These are phyloP conservation scores for Anthopleura xanthogrammica DNA, from an alignment of 92 coral and sea anemone genomes.

Conservation along the genomic window DNA sequence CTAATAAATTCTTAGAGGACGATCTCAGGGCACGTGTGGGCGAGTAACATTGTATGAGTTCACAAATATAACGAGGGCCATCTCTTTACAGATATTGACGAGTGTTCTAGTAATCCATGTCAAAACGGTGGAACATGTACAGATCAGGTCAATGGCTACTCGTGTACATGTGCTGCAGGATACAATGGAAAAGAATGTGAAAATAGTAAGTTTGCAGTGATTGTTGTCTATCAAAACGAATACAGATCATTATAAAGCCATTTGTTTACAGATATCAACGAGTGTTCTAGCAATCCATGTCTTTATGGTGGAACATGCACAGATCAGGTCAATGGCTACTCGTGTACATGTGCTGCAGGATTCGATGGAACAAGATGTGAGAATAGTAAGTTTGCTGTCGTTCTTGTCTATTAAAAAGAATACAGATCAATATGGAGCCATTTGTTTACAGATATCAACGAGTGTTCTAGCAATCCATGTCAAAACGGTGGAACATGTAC, in stretches of 20 bases:
- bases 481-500: slow-evolving; percentile 6
- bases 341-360: slow-evolving; percentile 18
- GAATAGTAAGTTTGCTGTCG: background rate
- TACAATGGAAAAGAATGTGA: slow-evolving; percentile 9
- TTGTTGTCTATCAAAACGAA: background rate
- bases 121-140: slow-evolving; percentile 14
- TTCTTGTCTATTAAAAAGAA: too few species aligned
- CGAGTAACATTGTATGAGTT: too few species aligned
- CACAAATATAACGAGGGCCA: too few species aligned
- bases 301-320: background rate
- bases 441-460: too few species aligned
- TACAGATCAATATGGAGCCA: too few species aligned
- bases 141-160: slow-evolving; percentile 21
- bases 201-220: background rate
- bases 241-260: background rate
- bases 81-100: slow-evolving; percentile 1
- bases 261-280: background rate
- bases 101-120: background rate
- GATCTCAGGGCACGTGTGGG: too few species aligned
- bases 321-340: slow-evolving; percentile 20
- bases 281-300: slow-evolving; percentile 6
- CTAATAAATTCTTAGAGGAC: too few species aligned
- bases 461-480: background rate
- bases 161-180: slow-evolving; percentile 21
- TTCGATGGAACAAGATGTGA: slow-evolving; percentile 9